Base-by-base conservation (phyloP, 2,113 vertebrate species). In the Kryptolebias marmoratus region DNA sequence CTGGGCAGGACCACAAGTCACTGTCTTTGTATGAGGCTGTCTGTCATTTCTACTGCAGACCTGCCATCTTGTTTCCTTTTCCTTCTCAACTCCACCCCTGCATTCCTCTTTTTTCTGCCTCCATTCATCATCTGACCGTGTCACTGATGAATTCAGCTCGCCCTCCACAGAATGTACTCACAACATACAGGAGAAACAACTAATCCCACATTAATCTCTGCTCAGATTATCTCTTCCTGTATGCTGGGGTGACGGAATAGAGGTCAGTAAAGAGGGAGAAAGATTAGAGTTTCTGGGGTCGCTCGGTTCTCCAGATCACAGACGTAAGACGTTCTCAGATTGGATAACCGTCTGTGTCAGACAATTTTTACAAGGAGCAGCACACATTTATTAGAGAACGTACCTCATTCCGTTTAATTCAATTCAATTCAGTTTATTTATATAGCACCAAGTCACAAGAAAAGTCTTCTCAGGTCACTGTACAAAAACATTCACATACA, bases 131-230 rank as follows among this genome's bases (percentile, higher is more conserved):
- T 72, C 63, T 56, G 56, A 57, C 28, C 50, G 27, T 65, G 66
- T 63, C 13, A 22, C 14, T 52, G 39, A 15, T 18, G 11, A 83
- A 68, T 60, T 68, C n/a, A 49, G 68, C 59, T 62, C 45, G 53
- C 61, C 66, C 64, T 15, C 60, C 54, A 32, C 53, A 75, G 60
- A 13, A 22, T 68, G 67, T 42, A 64, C 74, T 81, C 59, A 64
- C 53, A 71, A 82, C 68, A 68, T 74, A 79, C 57, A 81, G 56
- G 53, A 79, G 75, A 82, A 76, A 75, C 63, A 72, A 85, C 82
- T 89, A 90, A 92, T 88, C 89, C 84, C 82, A 57, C 67, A 73
- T 77, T 90, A 89, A 90, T 90, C 88, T 87, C 80, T 42, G 11
- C 44, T 56, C 77, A 76, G 88, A 90, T 92, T 83, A 91, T 90